Evolutionary conservation across 2,888 invertebrate species (phyloP), one percentile per base, ranked within the genome.

Genomic region (Ornithoptera alexandrae): DNA sequence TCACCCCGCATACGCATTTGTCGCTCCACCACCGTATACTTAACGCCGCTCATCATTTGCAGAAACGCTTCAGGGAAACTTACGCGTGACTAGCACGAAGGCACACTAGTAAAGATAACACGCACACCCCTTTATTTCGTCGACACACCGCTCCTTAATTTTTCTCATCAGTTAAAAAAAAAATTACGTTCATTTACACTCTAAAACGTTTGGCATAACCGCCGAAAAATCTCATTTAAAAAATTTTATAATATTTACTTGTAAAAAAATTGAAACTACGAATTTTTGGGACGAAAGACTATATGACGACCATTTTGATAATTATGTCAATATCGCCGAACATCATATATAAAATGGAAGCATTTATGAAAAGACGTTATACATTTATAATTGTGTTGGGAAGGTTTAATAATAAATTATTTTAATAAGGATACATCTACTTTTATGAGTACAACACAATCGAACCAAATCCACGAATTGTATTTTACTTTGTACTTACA

Each of bases 1-100:
- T 88, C 88, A 74, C 91, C 75, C 86, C 93, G 79, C 84, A 91
- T 88, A 72, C 89, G 56, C 92, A 89, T 79, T 79, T 88, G 72
- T 87, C 90, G 17, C 86, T 90, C 30, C 90, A 92, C 82, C 84
- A 88, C 81, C 94, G 95, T 72, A 93, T 96, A 63, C 89, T 94
- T 74, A 95, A 94, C 81, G 95, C 95, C 7, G 96, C 95, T 69
- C 95, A 95, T 77, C 93, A 95, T 79, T 91, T 95, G 75, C 95
- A 95, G 84, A 95, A 95, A 81, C 93, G 95, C 70, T 95, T 95
- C 86, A 90, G 94, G 74, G 95, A 95, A 82, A 95, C 95, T 42
- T 95, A 95, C 86, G 95, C 94, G 77, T 94, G 91, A 93, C 89
- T 89, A 86, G 85, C 77, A 70, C 84, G 83, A 71, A 72, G 66